These are phyloP conservation scores for Hiodon alosoides DNA, from an alignment of 2,113 vertebrate species.

Conservation along the genomic window DNA sequence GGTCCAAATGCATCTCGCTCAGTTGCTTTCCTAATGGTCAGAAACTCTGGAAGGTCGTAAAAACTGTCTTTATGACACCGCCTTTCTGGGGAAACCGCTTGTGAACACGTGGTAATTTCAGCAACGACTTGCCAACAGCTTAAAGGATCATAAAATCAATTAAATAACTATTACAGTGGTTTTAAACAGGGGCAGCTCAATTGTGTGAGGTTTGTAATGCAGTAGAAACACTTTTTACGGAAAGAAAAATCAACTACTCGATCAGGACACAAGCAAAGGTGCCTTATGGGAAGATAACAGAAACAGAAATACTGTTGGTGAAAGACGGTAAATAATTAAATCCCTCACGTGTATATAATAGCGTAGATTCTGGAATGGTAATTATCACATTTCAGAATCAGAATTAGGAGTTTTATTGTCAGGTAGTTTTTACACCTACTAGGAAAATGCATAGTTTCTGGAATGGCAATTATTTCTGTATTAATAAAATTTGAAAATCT, in stretches of 20 bases:
- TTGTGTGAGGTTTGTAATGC: slow-evolving; percentile 47
- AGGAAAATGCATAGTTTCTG: too few relatives aligned
- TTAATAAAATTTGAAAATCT: background rate
- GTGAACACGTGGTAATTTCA: background rate
- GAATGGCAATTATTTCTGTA: too few relatives aligned
- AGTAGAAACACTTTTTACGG: slow-evolving; percentile 29
- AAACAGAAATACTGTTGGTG: too few relatives aligned
- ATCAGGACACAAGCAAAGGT: too few relatives aligned
- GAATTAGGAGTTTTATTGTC: too few relatives aligned
- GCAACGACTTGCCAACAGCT: background rate
- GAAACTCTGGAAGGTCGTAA: background rate
- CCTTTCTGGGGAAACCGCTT: background rate
- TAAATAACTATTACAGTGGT: slow-evolving; percentile 29
- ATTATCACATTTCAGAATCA: too few relatives aligned
- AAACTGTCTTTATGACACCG: background rate
- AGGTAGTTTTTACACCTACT: too few relatives aligned
- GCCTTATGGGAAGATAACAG: too few relatives aligned
- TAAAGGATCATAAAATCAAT: slow-evolving; percentile 58
- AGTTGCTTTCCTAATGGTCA: slow-evolving; percentile 4
- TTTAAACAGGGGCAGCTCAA: slow-evolving; percentile 45
- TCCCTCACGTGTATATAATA: too few relatives aligned
- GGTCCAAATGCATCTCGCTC: slow-evolving; percentile 15
- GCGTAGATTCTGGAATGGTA: too few relatives aligned
- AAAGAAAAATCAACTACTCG: slow-evolving; percentile 28
- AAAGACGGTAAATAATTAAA: too few relatives aligned